phyloP scores from a whole-genome alignment of 1,140 invertebrate genomes.

The Drosophila carrolli region DNA sequence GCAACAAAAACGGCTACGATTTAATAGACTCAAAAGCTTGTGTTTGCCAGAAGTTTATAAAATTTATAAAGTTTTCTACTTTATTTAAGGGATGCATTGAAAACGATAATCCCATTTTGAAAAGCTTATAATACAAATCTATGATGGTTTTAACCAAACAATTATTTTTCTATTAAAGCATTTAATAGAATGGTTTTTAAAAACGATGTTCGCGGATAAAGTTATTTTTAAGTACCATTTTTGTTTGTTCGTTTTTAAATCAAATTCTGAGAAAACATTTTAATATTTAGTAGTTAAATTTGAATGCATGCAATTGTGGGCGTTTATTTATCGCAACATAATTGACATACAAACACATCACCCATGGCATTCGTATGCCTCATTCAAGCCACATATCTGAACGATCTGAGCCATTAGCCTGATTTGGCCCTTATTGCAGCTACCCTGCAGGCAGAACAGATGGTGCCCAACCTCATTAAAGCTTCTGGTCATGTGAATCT shows the following conservation, averaged over 20 bases:
- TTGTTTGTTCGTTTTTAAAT: too few relatives aligned
- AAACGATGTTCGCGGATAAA: too few relatives aligned
- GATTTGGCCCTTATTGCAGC: slow-evolving; percentile 11
- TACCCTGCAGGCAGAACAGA: slow-evolving; percentile 10
- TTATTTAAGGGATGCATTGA: background rate
- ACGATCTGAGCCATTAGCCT: slow-evolving; percentile 26
- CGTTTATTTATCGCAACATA: too few relatives aligned
- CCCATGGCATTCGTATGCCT: background rate
- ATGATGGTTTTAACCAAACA: too few relatives aligned
- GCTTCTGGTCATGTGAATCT: slow-evolving; percentile 29
- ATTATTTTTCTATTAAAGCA: too few relatives aligned
- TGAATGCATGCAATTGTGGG: too few relatives aligned
- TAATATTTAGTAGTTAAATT: too few relatives aligned
- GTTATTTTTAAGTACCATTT: too few relatives aligned
- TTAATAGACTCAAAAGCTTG: background rate
- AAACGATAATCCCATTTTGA: background rate
- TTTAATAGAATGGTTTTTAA: too few relatives aligned
- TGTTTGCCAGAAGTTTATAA: background rate
- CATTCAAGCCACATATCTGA: slow-evolving; percentile 3
- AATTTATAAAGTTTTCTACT: background rate
- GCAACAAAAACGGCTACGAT: slow-evolving; percentile 16
- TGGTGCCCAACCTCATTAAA: slow-evolving; percentile 35
- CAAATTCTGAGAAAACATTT: too few relatives aligned
- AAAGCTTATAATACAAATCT: too few relatives aligned
- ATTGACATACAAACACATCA: background rate